phyloP scores from a whole-genome alignment of 2,888 invertebrate species.

The Scaptomyza parva region DNA sequence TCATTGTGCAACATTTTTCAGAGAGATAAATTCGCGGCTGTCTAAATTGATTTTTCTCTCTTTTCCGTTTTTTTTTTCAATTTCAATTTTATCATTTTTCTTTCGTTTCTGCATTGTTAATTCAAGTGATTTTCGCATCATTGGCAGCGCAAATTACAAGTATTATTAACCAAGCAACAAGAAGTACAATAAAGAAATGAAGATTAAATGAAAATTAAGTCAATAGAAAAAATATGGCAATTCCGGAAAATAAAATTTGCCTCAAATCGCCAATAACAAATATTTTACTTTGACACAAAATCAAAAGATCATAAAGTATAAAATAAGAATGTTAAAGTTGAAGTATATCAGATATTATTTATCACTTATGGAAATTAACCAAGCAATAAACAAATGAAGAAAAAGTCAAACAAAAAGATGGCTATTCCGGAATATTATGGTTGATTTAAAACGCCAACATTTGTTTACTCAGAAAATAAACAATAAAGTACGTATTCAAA shows the following conservation, averaged over 20 bases:
- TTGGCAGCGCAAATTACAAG: slow-evolving; percentile 33
- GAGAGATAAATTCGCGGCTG: slow-evolving; percentile 23
- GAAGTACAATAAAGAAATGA: slow-evolving; percentile 12
- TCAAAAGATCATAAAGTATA: no score
- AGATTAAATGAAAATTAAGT: not conserved
- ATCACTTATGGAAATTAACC: no score
- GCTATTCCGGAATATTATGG: not conserved
- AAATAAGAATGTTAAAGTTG: no score
- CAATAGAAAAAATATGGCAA: not conserved
- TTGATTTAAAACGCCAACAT: not conserved
- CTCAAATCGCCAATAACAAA: no score
- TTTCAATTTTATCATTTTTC: no score
- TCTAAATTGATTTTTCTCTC: slow-evolving; percentile 57
- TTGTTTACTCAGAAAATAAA: not conserved
- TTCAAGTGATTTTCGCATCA: slow-evolving; percentile 55
- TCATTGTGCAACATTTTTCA: slow-evolving; percentile 50
- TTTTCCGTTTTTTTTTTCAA: not conserved
- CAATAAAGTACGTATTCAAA: not conserved
- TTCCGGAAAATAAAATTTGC: not conserved
- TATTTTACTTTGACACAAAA: no score
- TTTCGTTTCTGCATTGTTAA: slow-evolving; percentile 44
- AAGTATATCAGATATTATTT: no score
- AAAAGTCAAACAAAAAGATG: not conserved
- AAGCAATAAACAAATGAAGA: slow-evolving; percentile 1
- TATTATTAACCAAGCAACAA: slow-evolving; percentile 16